Base-by-base conservation (phyloP, 2,797 vertebrate genomes). In the Typhlichthys eigenmanni region DNA sequence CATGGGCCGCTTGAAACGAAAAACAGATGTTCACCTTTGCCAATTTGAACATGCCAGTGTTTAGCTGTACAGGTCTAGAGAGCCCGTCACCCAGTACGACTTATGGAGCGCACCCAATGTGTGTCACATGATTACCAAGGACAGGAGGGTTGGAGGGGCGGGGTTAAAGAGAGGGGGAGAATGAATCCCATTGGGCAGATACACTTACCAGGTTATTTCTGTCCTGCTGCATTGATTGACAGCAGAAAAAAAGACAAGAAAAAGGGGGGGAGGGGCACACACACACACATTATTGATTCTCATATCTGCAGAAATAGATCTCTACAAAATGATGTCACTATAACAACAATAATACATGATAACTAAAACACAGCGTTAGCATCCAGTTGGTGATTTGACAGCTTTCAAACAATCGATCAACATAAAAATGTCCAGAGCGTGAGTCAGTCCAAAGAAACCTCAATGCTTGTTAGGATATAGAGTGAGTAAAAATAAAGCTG, bases 151-250 rank as follows among this genome's bases (percentile, higher is more conserved):
- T 69, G 67, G 48, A 63, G 66, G 76, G 62, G 54, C 38, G 58
- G 66, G 48, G 62, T 55, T 76, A 12, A 74, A 66, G 45, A 78
- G 45, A 83, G 54, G 67, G 55, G 67, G n/a, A n/a, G 57, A 52
- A 80, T 43, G 53, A 75, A 80, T 87, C 79, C 82, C 79, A 87
- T 78, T 78, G 77, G 79, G 82, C 60, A 78, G 53, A 89, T 78
- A 83, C 86, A 97, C 96, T 98, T 91, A 98, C 97, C 97, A 97
- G 86, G 94, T 94, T 98, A 94, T 99, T 98, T 94, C 95, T 98
- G 95, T 98, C 97, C 95, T 99, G 96, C 95, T 95, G 92, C 87
- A 94, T 90, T 89, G 92, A 93, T 92, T 92, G 87, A 90, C 85
- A 94, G 91, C 85, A 92, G 76, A 87, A 79, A 88, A 90, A 84